Percentiles rank a stretch among this genome's conserved stretches.
phyloP scores from a whole-genome alignment of 2,888 invertebrate species.

The Spisula solida region DNA sequence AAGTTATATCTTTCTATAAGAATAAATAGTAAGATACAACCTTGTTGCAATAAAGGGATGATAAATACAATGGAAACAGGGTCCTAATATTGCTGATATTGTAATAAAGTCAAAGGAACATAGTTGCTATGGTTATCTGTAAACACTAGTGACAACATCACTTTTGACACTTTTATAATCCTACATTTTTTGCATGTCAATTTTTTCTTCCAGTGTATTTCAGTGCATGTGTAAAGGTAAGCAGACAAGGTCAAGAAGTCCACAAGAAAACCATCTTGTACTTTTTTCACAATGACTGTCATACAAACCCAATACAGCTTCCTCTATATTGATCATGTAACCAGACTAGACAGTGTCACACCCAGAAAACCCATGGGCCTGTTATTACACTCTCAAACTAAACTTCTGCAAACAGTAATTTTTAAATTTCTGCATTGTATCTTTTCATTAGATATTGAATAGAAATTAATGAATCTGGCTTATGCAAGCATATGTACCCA shows the following conservation, averaged over 20 bases:
- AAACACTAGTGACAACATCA: background rate
- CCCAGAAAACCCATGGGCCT: constrained; percentile 41
- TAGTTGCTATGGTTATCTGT: background rate
- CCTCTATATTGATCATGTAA: background rate
- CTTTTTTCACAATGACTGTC: background rate
- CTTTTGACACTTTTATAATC: constrained; percentile 4
- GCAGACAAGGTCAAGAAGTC: constrained; percentile 1
- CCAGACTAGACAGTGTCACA: constrained; percentile 38
- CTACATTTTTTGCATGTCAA: constrained; percentile 21
- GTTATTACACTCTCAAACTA: constrained; percentile 42
- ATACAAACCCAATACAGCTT: background rate
- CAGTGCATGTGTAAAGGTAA: background rate
- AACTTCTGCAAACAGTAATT: constrained; percentile 28
- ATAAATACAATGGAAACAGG: background rate
- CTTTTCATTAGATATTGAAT: constrained; percentile 16
- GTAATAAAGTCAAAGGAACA: background rate
- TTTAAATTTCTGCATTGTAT: constrained; percentile 8
- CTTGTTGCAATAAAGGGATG: too few species aligned
- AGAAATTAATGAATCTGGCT: constrained; percentile 32
- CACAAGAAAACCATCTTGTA: background rate
- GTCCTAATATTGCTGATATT: background rate
- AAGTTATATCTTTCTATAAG: too few species aligned
- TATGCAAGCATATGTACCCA: constrained; percentile 21
- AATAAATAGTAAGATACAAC: too few species aligned
- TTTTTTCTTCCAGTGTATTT: background rate